phyloP scores from a whole-genome alignment of 2,113 vertebrate genomes.

The Cryptomyrus ogoouensis region DNA sequence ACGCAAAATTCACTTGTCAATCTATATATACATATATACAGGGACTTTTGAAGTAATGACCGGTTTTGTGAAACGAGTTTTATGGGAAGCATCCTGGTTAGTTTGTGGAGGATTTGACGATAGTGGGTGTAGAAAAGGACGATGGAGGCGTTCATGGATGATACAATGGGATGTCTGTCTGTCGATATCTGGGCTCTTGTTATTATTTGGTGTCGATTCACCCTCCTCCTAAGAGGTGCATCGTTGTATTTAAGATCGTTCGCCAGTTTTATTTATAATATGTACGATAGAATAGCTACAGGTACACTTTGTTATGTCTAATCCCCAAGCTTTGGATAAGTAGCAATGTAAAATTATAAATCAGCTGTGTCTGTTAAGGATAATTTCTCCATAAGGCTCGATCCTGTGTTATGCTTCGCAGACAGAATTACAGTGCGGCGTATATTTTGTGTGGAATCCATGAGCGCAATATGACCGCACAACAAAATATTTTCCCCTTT shows the following conservation, averaged over 20 bases:
- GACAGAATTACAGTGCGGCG: not conserved
- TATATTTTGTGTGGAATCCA: not conserved
- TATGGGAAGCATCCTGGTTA: not conserved
- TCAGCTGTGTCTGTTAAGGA: not conserved
- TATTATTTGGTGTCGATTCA: not conserved
- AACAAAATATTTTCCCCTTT: not conserved
- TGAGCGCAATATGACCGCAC: not conserved
- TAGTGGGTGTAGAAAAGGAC: not conserved
- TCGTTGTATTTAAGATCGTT: not conserved
- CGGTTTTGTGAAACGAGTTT: not conserved
- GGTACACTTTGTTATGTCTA: not conserved
- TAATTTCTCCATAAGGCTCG: not conserved
- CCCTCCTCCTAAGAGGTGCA: not conserved
- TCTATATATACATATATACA: not conserved
- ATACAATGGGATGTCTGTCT: not conserved
- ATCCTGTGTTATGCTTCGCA: not conserved
- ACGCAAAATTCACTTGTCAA: not conserved
- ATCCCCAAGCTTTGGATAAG: not conserved
- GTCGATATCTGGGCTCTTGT: not conserved
- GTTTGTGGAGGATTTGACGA: not conserved
- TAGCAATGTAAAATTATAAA: not conserved
- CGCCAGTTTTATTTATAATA: not conserved
- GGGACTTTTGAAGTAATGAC: not conserved
- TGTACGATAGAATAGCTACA: not conserved
- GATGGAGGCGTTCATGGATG: not conserved